These are phyloP conservation scores for Melanchra persicariae DNA, from an alignment of 2,888 invertebrate species.

Conservation along the genomic window DNA sequence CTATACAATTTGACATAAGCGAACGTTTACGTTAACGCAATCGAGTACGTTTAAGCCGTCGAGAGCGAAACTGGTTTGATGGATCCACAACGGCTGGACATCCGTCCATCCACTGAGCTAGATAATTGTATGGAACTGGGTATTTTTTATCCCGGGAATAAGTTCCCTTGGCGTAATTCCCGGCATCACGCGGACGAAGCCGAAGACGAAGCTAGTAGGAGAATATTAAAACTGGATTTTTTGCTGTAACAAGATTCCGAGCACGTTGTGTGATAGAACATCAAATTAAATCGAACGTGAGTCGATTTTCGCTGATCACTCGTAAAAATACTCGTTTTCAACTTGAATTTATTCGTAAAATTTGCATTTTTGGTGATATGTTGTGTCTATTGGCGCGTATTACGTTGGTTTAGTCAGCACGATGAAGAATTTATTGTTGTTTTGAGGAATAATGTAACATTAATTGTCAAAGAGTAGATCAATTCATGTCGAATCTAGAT, in stretches of 20 bases:
- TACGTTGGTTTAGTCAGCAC: neutral
- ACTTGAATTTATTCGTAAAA: constrained; percentile 21
- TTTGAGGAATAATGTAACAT: neutral
- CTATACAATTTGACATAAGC: too few species aligned
- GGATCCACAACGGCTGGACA: too few species aligned
- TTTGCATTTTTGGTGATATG: constrained; percentile 27
- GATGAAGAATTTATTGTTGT: neutral
- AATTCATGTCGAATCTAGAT: too few species aligned
- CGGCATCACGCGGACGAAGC: too few species aligned
- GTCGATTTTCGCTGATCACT: constrained; percentile 31
- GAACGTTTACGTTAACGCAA: too few species aligned
- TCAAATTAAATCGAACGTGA: constrained; percentile 17
- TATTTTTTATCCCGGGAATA: too few species aligned
- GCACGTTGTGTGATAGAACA: constrained; percentile 24
- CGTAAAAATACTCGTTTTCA: constrained; percentile 32
- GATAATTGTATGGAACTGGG: too few species aligned
- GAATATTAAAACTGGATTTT: constrained; percentile 26
- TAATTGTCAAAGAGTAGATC: neutral
- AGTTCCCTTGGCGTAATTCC: too few species aligned
- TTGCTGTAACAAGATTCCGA: constrained; percentile 15
- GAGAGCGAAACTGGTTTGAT: too few species aligned
- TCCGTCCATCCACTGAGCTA: too few species aligned
- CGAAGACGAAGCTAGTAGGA: neutral
- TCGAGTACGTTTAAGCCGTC: too few species aligned
- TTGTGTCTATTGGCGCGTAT: neutral